Evolutionary conservation across 2,888 invertebrate genomes (phyloP), one percentile per base, ranked within the genome.

Genomic region (Fragum sueziense): DNA sequence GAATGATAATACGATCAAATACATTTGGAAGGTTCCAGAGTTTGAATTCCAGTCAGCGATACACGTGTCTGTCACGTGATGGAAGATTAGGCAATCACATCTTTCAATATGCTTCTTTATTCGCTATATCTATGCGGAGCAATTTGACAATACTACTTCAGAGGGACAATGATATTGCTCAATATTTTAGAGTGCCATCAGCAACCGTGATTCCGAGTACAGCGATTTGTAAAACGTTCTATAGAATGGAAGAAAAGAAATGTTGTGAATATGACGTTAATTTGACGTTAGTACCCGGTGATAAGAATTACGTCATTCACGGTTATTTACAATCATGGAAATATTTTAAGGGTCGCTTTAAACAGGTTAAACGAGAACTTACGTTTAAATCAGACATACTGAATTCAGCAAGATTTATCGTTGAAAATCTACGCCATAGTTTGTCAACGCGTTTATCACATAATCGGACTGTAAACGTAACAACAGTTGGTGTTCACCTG

Each of bases 401-500:
- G 2, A 34, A 29, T 9, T 34, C 52, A n/a, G 54, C 70, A 11
- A 14, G n/a, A 22, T 52, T 14, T 34, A 52, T 70, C 22, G 70
- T 70, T 7, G n/a, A 70, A 14, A 33, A 54, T 33, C 34, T 70
- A n/a, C 27, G 34, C 11, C 61, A 11, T 20, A 2, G 20, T 6
- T 20, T 3, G 25, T 22, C 41, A 2, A 51, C 11, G 14, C 4
- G n/a, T 14, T 4, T 14, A 2, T 34, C 25, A 22, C n/a, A 41
- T 34, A n/a, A 25, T 20, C 6, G 22, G 22, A 11, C n/a, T 1
- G 37, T 22, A 22, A 34, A 65, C 33, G 65, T 37, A 1, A 70
- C 70, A 25, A 54, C 37, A 20, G 70, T 70, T 33, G 70, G 70
- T n/a, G 54, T 70, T 22, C 70, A 70, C 25, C 34, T 70, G 7